These are phyloP conservation scores for Drosophila nr. fundita DNA, from an alignment of 2,888 invertebrate species.

Conservation along the genomic window DNA sequence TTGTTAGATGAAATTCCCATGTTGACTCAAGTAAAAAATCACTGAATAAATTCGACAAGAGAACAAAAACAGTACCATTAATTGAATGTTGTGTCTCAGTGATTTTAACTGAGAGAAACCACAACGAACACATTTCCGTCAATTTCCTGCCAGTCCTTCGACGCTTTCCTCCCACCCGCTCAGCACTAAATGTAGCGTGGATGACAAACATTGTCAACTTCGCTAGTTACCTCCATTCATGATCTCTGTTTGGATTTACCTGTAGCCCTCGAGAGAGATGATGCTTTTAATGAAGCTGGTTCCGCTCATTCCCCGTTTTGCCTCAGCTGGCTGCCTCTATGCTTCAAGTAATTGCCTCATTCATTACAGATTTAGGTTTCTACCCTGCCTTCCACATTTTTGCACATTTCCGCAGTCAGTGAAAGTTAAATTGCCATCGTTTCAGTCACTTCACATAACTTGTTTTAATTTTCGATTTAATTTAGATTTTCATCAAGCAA, in stretches of 20 bases:
- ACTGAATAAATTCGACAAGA: neutral
- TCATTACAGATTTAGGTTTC: slow-evolving; percentile 43
- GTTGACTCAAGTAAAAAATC: neutral
- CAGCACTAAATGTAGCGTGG: slow-evolving; percentile 59
- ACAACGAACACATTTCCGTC: slow-evolving; percentile 53
- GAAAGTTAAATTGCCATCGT: slow-evolving; percentile 37
- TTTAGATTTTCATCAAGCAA: slow-evolving; percentile 27
- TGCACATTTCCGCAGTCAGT: slow-evolving; percentile 18
- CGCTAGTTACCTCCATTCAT: slow-evolving; percentile 32
- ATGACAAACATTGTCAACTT: slow-evolving; percentile 63
- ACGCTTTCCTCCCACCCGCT: neutral
- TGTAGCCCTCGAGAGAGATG: neutral
- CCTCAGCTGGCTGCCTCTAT: neutral
- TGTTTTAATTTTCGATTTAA: slow-evolving; percentile 22
- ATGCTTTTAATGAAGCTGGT: slow-evolving; percentile 35
- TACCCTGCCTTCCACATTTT: slow-evolving; percentile 9
- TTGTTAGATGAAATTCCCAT: neutral
- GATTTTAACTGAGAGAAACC: slow-evolving; percentile 29
- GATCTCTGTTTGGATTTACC: slow-evolving; percentile 26
- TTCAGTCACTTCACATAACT: slow-evolving; percentile 20
- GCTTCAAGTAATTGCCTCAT: slow-evolving; percentile 44
- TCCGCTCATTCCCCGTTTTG: neutral
- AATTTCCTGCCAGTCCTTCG: slow-evolving; percentile 46
- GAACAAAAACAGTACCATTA: neutral
- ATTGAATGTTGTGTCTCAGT: slow-evolving; percentile 25